Evolutionary conservation across 2,888 invertebrate genomes (phyloP), one percentile per base, ranked within the genome.

Genomic region (Caradrina clavipalpis): DNA sequence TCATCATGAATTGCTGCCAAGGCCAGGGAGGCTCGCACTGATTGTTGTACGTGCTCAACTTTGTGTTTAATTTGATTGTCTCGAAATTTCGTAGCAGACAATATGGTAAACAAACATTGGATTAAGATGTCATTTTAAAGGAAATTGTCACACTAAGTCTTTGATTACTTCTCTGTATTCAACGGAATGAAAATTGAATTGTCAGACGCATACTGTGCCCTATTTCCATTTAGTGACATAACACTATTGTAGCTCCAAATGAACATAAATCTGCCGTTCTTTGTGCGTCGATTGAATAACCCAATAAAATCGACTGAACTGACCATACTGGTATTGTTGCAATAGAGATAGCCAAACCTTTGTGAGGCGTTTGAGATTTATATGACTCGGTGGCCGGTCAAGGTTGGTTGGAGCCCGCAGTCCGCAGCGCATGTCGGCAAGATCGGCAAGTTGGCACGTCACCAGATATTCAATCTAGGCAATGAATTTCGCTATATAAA

Each of bases 401-500:
- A 95, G 95, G 95, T 90, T 94, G 90, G 86, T 79, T 54, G 89
- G 92, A 92, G 91, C 90, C 93, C 93, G 94, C 93, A 92, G 91
- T 91, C 89, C 88, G 88, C 87, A 84, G 78, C 83, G 87, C 79
- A 85, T 86, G 84, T 80, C 26, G 2, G n/a, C n/a, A n/a, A n/a
- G n/a, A 73, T 86, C 78, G 70, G 87, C 90, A 86, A 88, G 87
- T 95, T 95, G 95, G 95, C 94, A 93, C 86, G 83, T 87, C 88
- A 92, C 90, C 92, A 91, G 87, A 86, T 80, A 82, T 86, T 79
- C 80, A 80, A 84, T 81, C 78, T 81, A 68, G 77, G 73, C 76
- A 81, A 84, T 88, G 83, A 76, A 87, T 80, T 81, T 71, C 66
- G 59, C 50, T 39, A 59, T 55, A 71, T 50, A 64, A 66, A 73